A percentile compares a stretch with the other conserved stretches of the same genome.
phyloP scores from a whole-genome alignment of 1,140 invertebrate genomes.

The Apis cerana region DNA sequence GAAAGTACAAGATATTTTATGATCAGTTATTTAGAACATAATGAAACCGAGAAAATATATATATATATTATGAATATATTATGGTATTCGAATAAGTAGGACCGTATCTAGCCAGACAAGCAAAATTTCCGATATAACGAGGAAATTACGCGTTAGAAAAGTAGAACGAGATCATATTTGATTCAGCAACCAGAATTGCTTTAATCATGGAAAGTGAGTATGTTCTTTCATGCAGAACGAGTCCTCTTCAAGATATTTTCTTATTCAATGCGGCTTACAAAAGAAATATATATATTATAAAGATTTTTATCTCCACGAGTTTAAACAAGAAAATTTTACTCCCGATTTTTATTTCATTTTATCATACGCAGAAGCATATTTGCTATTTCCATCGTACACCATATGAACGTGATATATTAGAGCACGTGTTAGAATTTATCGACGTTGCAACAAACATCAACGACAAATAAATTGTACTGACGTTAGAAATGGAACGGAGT shows the following conservation, averaged over 20 bases:
- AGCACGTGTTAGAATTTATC: not conserved
- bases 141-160: conserved; percentile 2
- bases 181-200: not conserved
- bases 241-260: not conserved
- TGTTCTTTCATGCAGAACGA: too few species aligned
- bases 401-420: too few species aligned
- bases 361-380: too few species aligned
- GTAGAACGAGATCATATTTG: not conserved
- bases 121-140: not conserved
- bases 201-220: not conserved
- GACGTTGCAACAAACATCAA: not conserved
- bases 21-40: not conserved
- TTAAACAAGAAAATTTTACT: too few species aligned
- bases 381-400: too few species aligned
- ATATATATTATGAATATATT: not conserved
- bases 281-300: too few species aligned
- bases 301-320: too few species aligned
- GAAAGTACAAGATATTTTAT: too few species aligned
- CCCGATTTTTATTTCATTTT: too few species aligned
- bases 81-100: not conserved
- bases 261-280: too few species aligned
- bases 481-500: not conserved
- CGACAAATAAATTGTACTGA: too few species aligned
- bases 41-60: not conserved
- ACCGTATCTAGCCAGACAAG: not conserved